Evolutionary conservation across 2,797 vertebrate species (phyloP).

Genomic region (Malurus leucopterus): DNA sequence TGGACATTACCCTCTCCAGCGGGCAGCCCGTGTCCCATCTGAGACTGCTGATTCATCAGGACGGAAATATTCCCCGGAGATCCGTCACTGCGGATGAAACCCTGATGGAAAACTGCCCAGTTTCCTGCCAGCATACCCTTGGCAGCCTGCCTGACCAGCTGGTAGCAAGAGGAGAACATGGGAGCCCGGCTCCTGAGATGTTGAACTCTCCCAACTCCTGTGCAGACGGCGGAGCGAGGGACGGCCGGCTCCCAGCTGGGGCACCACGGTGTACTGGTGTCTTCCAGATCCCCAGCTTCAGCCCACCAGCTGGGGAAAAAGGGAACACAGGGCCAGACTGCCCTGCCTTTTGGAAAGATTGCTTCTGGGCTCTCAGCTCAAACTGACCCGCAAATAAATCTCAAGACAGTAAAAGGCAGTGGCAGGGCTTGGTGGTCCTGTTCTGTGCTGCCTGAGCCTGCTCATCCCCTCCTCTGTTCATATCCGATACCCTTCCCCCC

Average conservation of each 20-base stretch:
- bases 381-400: neutral
- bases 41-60: constrained; percentile 57
- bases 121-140: constrained; percentile 55
- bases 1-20: neutral
- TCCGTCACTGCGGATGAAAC: neutral
- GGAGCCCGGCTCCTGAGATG: neutral
- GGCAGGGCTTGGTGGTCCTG: neutral
- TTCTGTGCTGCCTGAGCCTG: neutral
- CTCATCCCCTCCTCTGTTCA: neutral
- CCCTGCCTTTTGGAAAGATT: neutral
- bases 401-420: neutral
- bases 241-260: neutral
- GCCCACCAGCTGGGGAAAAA: neutral
- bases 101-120: constrained; percentile 39
- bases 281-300: neutral
- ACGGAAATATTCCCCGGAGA: constrained; percentile 23
- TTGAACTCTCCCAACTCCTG: neutral
- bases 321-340: neutral
- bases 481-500: neutral
- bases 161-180: constrained; percentile 48
- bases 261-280: rapidly evolving
- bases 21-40: neutral
- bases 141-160: constrained; percentile 56
- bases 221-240: neutral
- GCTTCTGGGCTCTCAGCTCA: neutral